Evolutionary conservation across 2,888 invertebrate species (phyloP), one percentile per base, ranked within the genome.

Genomic region (Hyppa rectilinea): DNA sequence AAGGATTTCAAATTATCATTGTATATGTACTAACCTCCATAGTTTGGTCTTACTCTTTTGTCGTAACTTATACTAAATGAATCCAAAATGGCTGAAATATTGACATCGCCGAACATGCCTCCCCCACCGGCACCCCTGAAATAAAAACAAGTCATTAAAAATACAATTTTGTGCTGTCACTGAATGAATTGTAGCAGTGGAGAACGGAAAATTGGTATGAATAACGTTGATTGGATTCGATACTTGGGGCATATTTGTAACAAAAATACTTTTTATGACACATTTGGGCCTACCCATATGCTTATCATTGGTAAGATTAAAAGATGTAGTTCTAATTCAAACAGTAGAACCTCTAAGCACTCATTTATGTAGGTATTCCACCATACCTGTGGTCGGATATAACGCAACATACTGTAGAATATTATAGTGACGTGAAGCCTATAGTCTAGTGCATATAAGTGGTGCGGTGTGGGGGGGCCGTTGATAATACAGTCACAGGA

Each of bases 1-100:
- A 45, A 47, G 5, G 23, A 14, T 47, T 47, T 23, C 2, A 26
- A 29, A 47, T 53, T 26, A 43, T 78, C 1, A 45, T 47, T 61
- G 9, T 60, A 58, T 87, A n/a, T n/a, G n/a, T n/a, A 94, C 95
- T 94, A 89, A 99, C 99, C 99, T 98, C 99, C 99, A 96, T 99
- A 99, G 96, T 99, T 99, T 95, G 99, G 99, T 97, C 99, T 98
- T 97, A 99, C 98, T 97, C 99, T 98, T 98, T 99, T 99, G 97
- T 99, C 99, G 96, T 99, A 99, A 96, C 98, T 99, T 96, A 98
- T 98, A 96, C 98, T 98, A 97, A 99, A 98, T 92, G 98, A 98
- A 96, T 99, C 98, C 96, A 99, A 97, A 94, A 99, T 99, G 93
- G 98, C 98, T 91, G 99, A 98, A 96, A 99, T 98, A 97, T 99